A percentile compares a stretch with the other conserved stretches of the same genome.
These are phyloP conservation scores for Lepilemur ruficaudatus DNA, from an alignment of 2,797 vertebrate species.

Conservation along the genomic window DNA sequence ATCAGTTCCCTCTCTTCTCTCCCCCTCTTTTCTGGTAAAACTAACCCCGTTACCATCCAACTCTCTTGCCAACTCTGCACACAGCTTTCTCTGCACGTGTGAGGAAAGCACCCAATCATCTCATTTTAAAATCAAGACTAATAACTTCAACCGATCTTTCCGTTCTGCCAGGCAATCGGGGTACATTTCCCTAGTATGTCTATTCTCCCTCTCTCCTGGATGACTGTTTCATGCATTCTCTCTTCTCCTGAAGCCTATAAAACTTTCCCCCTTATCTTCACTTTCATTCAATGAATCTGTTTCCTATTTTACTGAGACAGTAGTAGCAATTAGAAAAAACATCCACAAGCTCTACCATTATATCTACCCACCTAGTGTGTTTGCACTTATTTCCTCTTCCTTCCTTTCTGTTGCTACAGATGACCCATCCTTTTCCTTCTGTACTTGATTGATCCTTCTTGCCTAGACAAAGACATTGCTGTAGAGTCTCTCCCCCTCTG, in stretches of 20 bases:
- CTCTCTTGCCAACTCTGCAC: background rate
- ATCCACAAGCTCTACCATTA: background rate
- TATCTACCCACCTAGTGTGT: background rate
- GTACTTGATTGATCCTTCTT: background rate
- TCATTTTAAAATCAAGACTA: slow-evolving; percentile 22
- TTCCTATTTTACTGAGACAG: background rate
- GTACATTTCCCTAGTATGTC: background rate
- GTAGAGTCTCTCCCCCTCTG: background rate
- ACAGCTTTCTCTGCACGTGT: background rate
- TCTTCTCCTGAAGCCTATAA: background rate
- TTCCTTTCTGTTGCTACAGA: background rate
- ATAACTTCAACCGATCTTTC: background rate
- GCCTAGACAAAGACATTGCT: background rate
- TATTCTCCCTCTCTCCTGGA: background rate
- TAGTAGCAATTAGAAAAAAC: background rate
- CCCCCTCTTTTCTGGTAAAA: background rate
- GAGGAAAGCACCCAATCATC: background rate
- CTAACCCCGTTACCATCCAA: background rate
- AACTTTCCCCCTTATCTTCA: background rate
- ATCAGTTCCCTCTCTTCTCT: background rate
- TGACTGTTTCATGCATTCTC: background rate
- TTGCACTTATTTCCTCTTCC: background rate
- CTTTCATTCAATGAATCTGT: background rate
- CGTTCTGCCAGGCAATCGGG: background rate
- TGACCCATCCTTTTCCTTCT: background rate